Evolutionary conservation across 2,113 vertebrate genomes (phyloP), one percentile per base, ranked within the genome.

Genomic region (Petromus typicus): DNA sequence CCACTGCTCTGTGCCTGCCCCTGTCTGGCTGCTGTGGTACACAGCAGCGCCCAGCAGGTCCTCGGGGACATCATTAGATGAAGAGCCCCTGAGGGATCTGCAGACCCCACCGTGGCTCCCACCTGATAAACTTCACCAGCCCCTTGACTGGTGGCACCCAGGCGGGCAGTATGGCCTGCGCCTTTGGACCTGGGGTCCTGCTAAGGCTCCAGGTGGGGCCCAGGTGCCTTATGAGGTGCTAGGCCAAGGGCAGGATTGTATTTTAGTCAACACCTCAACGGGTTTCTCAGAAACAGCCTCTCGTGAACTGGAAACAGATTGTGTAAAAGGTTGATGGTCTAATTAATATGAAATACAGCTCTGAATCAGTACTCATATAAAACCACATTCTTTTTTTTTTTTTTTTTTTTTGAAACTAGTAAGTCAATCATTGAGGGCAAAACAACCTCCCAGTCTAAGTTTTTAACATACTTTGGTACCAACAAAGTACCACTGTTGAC

Each of bases 141-240:
- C 51, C 43, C 59, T 34, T 71, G 23, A 61, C 51, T 20, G 57
- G 8, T 23, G 32, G 63, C 43, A 27, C 12, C 25, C 56, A 1
- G 23, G 34, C 3, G n/a, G 56, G 34, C 1, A 27, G 30, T 7
- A 43, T 40, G 40, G 43, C 61, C n/a, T 17, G 14, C 7, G 1
- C 25, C 87, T 40, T 22, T 12, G 61, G 34, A 51, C 45, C 32
- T 1, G 16, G 71, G 10, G 57, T 63, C 76, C 48, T 69, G 1
- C 14, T 10, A 0, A 0, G 43, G 48, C 20, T 5, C 30, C 59
- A 1, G 25, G 25, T 10, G 17, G 5, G 12, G 86, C 4, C 30
- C 6, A 30, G 57, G 56, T 8, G 3, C 30, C n/a, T 22, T 11
- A 8, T 0, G 0, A 11, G 56, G 6, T 2, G 3, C 61, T 7